Percentiles rank a stretch among this genome's conserved stretches.
These are phyloP conservation scores for Aythya baeri DNA, from an alignment of 2,113 vertebrate species.

Conservation along the genomic window DNA sequence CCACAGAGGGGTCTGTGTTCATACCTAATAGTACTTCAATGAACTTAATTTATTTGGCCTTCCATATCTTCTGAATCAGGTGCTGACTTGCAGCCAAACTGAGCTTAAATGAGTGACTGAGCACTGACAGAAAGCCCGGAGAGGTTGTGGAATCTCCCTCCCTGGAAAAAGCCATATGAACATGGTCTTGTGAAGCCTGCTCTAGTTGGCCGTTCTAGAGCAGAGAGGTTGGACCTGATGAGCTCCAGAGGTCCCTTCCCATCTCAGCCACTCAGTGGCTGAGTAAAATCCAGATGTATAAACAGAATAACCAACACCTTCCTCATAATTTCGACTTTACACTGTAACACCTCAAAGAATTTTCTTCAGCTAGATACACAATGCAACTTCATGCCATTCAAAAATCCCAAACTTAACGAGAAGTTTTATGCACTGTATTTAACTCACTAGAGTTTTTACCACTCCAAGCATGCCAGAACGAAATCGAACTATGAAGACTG, in stretches of 20 bases:
- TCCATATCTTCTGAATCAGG: neutral
- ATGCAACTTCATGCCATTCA: neutral
- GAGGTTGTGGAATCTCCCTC: neutral
- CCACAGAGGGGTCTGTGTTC: neutral
- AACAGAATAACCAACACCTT: neutral
- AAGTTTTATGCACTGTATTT: neutral
- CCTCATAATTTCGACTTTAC: neutral
- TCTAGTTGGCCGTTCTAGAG: neutral
- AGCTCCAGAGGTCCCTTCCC: neutral
- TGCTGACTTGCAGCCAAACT: neutral
- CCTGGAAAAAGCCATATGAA: neutral
- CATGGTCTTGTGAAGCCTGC: accelerated
- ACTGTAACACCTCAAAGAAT: neutral
- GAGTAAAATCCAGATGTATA: neutral
- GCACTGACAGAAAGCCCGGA: neutral
- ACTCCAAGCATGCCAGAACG: neutral
- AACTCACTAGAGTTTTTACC: neutral
- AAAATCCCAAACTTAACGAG: neutral
- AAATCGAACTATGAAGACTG: neutral
- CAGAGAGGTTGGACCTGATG: neutral
- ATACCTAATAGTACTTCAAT: neutral
- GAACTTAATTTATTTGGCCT: neutral
- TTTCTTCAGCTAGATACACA: neutral
- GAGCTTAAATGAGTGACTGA: neutral
- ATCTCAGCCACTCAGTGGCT: neutral